These are phyloP conservation scores for Nycteola revayana DNA, from an alignment of 2,888 invertebrate genomes.

Conservation along the genomic window DNA sequence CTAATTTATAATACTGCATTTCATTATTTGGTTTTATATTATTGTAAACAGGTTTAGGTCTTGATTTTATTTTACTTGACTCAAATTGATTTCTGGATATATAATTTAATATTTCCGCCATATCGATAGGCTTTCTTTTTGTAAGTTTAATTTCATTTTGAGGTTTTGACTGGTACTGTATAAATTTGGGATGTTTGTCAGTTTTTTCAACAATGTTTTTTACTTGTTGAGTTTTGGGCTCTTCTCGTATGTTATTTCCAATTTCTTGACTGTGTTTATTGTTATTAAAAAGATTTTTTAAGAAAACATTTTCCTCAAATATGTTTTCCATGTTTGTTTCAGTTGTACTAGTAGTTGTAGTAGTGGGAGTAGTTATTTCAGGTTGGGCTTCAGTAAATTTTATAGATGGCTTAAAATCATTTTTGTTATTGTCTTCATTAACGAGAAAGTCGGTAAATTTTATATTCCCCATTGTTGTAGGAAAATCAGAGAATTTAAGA, in stretches of 20 bases:
- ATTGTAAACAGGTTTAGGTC: constrained; percentile 37
- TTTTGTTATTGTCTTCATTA: constrained; percentile 32
- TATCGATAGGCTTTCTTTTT: constrained; percentile 55
- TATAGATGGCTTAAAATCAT: constrained; percentile 44
- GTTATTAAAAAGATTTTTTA: constrained; percentile 54
- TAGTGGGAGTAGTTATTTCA: constrained; percentile 21
- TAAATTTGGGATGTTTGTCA: constrained; percentile 51
- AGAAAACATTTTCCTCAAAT: constrained; percentile 61
- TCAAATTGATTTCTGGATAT: constrained; percentile 69
- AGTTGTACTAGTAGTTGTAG: constrained; percentile 32
- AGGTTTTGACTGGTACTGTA: constrained; percentile 45
- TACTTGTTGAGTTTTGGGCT: constrained; percentile 28
- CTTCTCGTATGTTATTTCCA: constrained; percentile 28
- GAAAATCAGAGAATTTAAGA: not conserved
- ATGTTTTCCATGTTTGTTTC: constrained; percentile 43
- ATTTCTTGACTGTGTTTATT: constrained; percentile 32
- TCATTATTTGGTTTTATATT: constrained; percentile 44
- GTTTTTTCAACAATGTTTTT: constrained; percentile 39
- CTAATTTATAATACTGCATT: constrained; percentile 38
- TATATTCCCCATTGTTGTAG: constrained; percentile 12
- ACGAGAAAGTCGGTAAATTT: constrained; percentile 43
- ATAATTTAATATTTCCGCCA: constrained; percentile 61
- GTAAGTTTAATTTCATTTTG: constrained; percentile 46
- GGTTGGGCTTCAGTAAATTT: constrained; percentile 24
- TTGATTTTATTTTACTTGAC: constrained; percentile 58